These are phyloP conservation scores for Ethmia dodecea DNA, from an alignment of 2,888 invertebrate genomes.

Conservation along the genomic window DNA sequence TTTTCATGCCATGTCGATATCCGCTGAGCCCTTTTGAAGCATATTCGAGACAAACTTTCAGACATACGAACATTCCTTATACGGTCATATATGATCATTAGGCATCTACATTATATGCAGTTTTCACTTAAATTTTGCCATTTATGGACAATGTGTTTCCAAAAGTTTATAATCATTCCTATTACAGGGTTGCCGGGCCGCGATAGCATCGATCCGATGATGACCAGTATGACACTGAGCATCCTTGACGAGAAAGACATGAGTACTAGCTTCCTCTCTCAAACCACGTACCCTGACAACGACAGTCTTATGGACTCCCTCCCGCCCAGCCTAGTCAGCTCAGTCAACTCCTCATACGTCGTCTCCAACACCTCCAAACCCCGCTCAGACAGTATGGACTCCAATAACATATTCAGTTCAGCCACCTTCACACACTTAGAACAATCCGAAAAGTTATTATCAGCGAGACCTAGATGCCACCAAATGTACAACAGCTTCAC, in stretches of 20 bases:
- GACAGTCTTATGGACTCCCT: conserved; percentile 67
- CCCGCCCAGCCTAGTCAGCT: conserved; percentile 65
- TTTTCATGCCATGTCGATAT: too few relatives aligned
- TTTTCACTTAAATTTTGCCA: too few relatives aligned
- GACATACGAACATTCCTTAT: too few relatives aligned
- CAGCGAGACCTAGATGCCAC: conserved; percentile 50
- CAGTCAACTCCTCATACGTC: conserved; percentile 64
- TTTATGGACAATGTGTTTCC: too few relatives aligned
- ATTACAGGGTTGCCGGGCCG: conserved; percentile 51
- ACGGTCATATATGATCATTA: too few relatives aligned
- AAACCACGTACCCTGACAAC: conserved; percentile 66
- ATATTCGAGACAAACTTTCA: too few relatives aligned
- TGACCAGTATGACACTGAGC: conserved; percentile 71
- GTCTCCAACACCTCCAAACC: conserved; percentile 48
- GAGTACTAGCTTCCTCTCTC: conserved; percentile 72
- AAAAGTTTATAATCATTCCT: too few relatives aligned
- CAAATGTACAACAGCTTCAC: conserved; percentile 51
- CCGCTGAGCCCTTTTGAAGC: too few relatives aligned
- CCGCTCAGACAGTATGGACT: conserved; percentile 42
- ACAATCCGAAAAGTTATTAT: conserved; percentile 56
- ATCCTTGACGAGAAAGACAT: conserved; percentile 73
- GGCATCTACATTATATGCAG: too few relatives aligned
- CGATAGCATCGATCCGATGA: conserved; percentile 65
- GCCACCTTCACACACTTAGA: conserved; percentile 66
- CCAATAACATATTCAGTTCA: conserved; percentile 60